Conservation (phyloP, 2,888 invertebrate genomes). For the Eurytoma californica region DNA sequence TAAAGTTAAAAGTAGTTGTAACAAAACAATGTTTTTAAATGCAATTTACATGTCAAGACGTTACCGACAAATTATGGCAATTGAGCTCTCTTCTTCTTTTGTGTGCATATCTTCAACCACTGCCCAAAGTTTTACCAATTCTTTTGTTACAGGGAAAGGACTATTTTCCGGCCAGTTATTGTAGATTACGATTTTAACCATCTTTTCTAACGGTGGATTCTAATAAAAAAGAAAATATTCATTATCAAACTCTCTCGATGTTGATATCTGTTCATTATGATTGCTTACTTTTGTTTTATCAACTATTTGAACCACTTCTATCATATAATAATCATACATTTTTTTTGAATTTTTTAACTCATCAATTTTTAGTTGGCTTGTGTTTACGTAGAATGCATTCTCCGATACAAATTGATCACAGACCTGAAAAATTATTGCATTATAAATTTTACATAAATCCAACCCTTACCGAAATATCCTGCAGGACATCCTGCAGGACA, state of each 20-base stretch:
- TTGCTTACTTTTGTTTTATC: slow-evolving; percentile 61
- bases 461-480: too few relatives aligned
- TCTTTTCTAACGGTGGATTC: slow-evolving; percentile 38
- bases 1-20: not conserved
- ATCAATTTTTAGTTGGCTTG: slow-evolving; percentile 62
- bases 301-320: slow-evolving; percentile 59
- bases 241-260: not conserved
- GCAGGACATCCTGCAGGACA: too few relatives aligned
- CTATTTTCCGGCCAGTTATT: slow-evolving; percentile 45
- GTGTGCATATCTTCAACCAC: slow-evolving; percentile 68
- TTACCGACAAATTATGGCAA: slow-evolving; percentile 74
- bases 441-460: not conserved
- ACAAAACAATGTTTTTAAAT: too few relatives aligned
- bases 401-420: slow-evolving; percentile 64
- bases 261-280: not conserved
- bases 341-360: slow-evolving; percentile 53
- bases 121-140: slow-evolving; percentile 71
- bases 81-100: slow-evolving; percentile 63
- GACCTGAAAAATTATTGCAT: slow-evolving; percentile 59
- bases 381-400: slow-evolving; percentile 61
- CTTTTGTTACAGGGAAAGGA: slow-evolving; percentile 62
- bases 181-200: slow-evolving; percentile 44
- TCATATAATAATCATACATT: slow-evolving; percentile 54
- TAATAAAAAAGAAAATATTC: not conserved
- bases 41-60: too few relatives aligned